Evolutionary conservation across 1,140 invertebrate genomes (phyloP).

Genomic region (Mactra quadrangularis): DNA sequence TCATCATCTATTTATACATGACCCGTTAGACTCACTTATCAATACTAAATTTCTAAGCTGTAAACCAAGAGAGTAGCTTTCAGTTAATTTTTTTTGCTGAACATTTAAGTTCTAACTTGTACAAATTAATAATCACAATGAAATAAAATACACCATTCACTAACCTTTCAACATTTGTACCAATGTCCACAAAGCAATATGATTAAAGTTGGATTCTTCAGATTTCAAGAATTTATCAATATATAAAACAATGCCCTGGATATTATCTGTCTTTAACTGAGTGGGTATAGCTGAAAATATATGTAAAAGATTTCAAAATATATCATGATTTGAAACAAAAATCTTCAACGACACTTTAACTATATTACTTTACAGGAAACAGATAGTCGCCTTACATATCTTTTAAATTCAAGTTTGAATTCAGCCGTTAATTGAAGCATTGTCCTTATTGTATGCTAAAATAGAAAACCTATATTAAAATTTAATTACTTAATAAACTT

Average conservation of each 20-base stretch:
- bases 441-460: no score
- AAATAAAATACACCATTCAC: conserved; percentile 5
- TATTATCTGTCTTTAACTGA: conserved; percentile 65
- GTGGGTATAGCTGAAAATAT: conserved; percentile 67
- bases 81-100: no score
- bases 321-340: no score
- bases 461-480: no score
- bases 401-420: no score
- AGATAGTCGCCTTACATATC: no score
- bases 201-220: conserved; percentile 72
- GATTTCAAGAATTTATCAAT: conserved; percentile 76
- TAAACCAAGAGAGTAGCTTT: not conserved
- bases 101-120: not conserved
- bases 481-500: no score
- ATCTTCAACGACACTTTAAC: no score
- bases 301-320: no score
- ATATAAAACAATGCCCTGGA: conserved; percentile 71
- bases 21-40: not conserved
- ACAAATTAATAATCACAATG: not conserved
- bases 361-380: no score
- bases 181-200: conserved; percentile 78
- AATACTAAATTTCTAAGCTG: not conserved
- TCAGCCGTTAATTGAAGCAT: no score
- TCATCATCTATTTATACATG: not conserved
- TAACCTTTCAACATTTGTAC: conserved; percentile 75